phyloP scores from a whole-genome alignment of 2,888 invertebrate genomes.

The Galeopsomyia nigrocyanea region DNA sequence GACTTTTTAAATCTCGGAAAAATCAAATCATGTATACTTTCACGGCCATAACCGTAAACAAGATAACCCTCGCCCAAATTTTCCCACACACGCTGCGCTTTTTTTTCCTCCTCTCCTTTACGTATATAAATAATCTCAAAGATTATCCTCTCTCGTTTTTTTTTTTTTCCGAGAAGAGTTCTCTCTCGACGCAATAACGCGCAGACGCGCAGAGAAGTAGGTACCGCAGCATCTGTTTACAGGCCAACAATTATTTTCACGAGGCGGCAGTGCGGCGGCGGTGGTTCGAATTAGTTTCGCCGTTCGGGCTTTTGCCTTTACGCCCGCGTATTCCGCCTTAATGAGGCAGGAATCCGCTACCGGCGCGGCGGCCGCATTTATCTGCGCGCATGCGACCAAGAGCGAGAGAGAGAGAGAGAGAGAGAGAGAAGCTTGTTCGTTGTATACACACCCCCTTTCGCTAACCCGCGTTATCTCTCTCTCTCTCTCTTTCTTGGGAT shows the following conservation, averaged over 20 bases:
- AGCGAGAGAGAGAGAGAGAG: no score
- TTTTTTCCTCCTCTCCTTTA: not conserved
- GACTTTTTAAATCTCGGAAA: no score
- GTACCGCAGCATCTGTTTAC: constrained; percentile 39
- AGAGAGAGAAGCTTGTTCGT: no score
- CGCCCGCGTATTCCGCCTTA: constrained; percentile 27
- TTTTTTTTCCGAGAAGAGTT: no score
- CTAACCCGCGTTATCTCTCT: constrained; percentile 11
- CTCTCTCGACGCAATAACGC: not conserved
- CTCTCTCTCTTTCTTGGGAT: constrained; percentile 19
- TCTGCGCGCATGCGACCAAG: constrained; percentile 20
- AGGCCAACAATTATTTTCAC: constrained; percentile 42
- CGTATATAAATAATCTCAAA: not conserved
- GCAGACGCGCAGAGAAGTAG: not conserved
- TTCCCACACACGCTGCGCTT: not conserved
- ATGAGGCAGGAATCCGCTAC: constrained; percentile 47
- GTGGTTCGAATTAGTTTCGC: constrained; percentile 42
- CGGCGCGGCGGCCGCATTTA: constrained; percentile 32
- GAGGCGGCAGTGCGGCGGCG: constrained; percentile 7
- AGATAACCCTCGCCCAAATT: no score
- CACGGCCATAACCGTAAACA: no score
- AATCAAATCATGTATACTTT: no score
- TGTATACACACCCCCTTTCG: not conserved
- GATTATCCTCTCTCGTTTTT: no score
- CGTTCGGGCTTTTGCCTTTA: constrained; percentile 10